Evolutionary conservation across 2,888 invertebrate genomes (phyloP).

Genomic region (Drepanosiphum platanoidis): DNA sequence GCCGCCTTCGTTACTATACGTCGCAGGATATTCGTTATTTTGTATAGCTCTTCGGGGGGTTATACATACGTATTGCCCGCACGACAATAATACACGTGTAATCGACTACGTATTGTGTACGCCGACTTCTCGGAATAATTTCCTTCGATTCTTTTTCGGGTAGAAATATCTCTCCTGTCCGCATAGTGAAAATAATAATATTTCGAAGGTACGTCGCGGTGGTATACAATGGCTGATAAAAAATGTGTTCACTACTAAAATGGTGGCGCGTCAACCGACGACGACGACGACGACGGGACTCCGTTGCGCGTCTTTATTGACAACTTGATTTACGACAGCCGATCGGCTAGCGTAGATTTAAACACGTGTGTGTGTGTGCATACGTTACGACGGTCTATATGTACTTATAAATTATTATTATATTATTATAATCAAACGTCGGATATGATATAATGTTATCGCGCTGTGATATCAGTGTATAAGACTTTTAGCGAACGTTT

Average conservation of each 20-base stretch:
- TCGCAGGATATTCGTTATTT: background rate
- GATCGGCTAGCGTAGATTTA: background rate
- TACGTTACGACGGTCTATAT: too few species aligned
- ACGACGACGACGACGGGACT: slow-evolving; percentile 17
- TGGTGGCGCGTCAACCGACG: background rate
- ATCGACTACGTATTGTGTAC: background rate
- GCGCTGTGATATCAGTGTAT: too few species aligned
- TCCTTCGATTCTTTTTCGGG: slow-evolving; percentile 11
- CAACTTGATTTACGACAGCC: slow-evolving; percentile 45
- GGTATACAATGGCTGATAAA: background rate
- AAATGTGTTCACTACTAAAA: background rate
- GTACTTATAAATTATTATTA: too few species aligned
- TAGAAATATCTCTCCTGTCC: background rate
- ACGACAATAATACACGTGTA: background rate
- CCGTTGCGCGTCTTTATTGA: slow-evolving; percentile 23
- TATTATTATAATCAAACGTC: background rate
- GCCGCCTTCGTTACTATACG: background rate
- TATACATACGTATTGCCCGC: background rate
- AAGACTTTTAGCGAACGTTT: too few species aligned
- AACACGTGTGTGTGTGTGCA: background rate
- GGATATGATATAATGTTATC: too few species aligned
- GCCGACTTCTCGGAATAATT: background rate
- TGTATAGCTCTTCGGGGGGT: background rate
- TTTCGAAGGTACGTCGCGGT: background rate
- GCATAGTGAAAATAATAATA: too few species aligned